phyloP scores from a whole-genome alignment of 1,140 invertebrate species.

The Microplitis mediator region DNA sequence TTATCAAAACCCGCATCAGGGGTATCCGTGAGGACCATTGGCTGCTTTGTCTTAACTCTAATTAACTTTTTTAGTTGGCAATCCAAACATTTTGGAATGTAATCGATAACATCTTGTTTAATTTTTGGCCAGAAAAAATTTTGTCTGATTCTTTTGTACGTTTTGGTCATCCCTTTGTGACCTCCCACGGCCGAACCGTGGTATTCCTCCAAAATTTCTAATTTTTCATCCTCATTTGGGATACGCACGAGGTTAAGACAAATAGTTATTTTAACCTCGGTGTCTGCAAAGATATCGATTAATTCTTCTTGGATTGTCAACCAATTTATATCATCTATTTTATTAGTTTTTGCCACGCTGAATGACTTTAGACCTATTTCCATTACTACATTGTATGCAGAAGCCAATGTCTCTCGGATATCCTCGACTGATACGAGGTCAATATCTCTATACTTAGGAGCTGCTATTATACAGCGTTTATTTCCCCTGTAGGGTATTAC shows the following conservation, averaged over 20 bases:
- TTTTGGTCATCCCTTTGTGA: slow-evolving; percentile 7
- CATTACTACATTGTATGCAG: not conserved
- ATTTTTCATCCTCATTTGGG: not conserved
- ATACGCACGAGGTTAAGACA: slow-evolving; percentile 3
- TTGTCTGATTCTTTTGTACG: slow-evolving; percentile 20
- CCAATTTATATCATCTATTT: slow-evolving; percentile 3
- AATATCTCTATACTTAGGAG: not conserved
- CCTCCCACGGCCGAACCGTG: slow-evolving; percentile 26
- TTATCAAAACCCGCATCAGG: slow-evolving; percentile 9
- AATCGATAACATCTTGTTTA: slow-evolving; percentile 19
- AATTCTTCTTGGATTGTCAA: not conserved
- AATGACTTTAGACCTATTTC: not conserved
- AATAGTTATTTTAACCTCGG: not conserved
- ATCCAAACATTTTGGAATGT: slow-evolving; percentile 18
- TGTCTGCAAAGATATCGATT: not conserved
- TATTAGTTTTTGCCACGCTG: slow-evolving; percentile 1
- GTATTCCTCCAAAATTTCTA: slow-evolving; percentile 10
- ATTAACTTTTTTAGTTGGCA: slow-evolving; percentile 33
- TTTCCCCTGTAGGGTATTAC: not conserved
- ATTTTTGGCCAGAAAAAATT: slow-evolving; percentile 29
- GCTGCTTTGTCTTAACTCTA: not conserved
- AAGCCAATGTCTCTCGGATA: not conserved
- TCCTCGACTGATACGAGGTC: not conserved
- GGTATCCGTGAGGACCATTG: not conserved
- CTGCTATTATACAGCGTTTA: not conserved